Conservation (phyloP, 2,888 invertebrate species). For the Lithophane leautieri region DNA sequence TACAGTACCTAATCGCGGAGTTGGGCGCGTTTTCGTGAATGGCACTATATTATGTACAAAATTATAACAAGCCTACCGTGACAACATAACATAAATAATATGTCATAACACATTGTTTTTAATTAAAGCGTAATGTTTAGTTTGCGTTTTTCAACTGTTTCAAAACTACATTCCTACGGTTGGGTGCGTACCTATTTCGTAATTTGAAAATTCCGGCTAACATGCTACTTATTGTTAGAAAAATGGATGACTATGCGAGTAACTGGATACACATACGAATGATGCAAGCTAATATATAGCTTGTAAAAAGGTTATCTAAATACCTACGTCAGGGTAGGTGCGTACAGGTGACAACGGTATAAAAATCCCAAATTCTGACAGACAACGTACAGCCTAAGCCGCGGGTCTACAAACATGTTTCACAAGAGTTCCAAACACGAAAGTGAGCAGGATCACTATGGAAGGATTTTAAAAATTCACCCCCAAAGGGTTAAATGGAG, state of each 20-base stretch:
- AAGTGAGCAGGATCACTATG: neutral
- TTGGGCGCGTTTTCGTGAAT: no score
- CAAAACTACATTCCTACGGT: constrained; percentile 6
- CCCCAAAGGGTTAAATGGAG: neutral
- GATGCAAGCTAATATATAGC: no score
- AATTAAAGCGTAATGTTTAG: constrained; percentile 26
- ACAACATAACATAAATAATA: neutral
- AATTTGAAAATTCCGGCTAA: constrained; percentile 16
- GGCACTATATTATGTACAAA: neutral
- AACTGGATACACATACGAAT: no score
- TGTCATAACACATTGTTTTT: neutral
- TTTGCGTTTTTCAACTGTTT: constrained; percentile 31
- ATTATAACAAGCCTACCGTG: neutral
- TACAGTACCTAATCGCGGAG: no score
- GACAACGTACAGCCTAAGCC: neutral
- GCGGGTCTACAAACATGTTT: no score
- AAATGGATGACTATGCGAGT: no score
- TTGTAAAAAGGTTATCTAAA: neutral
- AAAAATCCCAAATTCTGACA: neutral
- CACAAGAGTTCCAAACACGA: neutral
- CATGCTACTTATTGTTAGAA: neutral
- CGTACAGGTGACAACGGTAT: neutral
- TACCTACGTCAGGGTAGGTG: neutral
- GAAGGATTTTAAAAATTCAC: neutral
- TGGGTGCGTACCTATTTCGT: constrained; percentile 11